These are phyloP conservation scores for Drosophila pseudoananassae DNA, from an alignment of 1,140 invertebrate genomes.

Conservation along the genomic window DNA sequence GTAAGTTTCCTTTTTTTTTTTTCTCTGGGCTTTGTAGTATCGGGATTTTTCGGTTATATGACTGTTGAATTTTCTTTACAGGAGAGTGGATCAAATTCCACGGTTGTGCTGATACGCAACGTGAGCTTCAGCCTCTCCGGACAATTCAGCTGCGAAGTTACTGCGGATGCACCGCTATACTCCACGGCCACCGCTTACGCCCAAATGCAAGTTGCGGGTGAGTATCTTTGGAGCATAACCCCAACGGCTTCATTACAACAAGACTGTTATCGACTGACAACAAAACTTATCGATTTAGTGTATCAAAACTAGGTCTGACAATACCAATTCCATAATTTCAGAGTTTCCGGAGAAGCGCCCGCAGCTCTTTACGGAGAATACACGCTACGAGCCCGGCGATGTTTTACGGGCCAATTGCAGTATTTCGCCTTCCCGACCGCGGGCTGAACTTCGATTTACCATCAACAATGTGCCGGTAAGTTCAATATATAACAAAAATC, in stretches of 20 bases:
- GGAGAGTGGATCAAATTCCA: slow-evolving; percentile 89
- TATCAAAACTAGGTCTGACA: not conserved
- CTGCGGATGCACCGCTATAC: slow-evolving; percentile 91
- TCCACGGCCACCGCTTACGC: slow-evolving; percentile 87
- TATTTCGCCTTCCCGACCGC: slow-evolving; percentile 89
- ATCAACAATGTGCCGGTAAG: slow-evolving; percentile 91
- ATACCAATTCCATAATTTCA: slow-evolving; percentile 56
- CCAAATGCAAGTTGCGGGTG: slow-evolving; percentile 90
- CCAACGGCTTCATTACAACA: too few species aligned
- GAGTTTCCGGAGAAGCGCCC: slow-evolving; percentile 87
- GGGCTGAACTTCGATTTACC: slow-evolving; percentile 88
- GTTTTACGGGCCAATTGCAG: slow-evolving; percentile 90
- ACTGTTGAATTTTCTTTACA: slow-evolving; percentile 82
- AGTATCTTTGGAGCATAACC: slow-evolving; percentile 79
- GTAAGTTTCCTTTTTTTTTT: slow-evolving; percentile 86
- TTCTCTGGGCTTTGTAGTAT: not conserved
- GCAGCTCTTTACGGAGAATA: slow-evolving; percentile 87
- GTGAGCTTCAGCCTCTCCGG: slow-evolving; percentile 90
- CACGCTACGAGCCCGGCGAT: slow-evolving; percentile 90
- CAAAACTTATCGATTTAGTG: not conserved
- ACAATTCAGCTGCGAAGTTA: slow-evolving; percentile 94
- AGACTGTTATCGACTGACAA: not conserved
- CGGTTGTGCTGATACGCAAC: slow-evolving; percentile 89
- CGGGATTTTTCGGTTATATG: slow-evolving; percentile 15
- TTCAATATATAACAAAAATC: slow-evolving; percentile 40